Evolutionary conservation across 2,113 vertebrate genomes (phyloP).

Genomic region (Montifringilla adamsi): DNA sequence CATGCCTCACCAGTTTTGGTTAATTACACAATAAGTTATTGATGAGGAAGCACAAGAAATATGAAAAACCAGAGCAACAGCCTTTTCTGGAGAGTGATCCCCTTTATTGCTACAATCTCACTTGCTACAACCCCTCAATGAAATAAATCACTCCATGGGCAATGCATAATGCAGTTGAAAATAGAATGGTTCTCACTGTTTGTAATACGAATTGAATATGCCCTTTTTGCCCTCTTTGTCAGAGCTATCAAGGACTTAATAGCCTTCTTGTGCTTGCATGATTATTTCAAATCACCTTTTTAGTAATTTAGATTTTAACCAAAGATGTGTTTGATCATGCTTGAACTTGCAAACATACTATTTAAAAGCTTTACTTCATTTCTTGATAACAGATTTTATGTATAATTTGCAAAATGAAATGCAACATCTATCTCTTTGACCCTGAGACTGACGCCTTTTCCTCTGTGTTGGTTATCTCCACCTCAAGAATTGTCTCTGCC

Average conservation of each 20-base stretch:
- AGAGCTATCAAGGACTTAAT: neutral
- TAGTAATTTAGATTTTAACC: neutral
- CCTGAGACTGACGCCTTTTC: neutral
- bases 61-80: neutral
- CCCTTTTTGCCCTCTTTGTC: conserved; percentile 3
- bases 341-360: neutral
- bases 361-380: neutral
- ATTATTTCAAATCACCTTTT: conserved; percentile 23
- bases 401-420: neutral
- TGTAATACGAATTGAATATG: neutral
- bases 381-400: neutral
- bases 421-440: neutral
- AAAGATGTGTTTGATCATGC: neutral
- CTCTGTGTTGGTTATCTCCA: rapidly evolving
- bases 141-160: neutral
- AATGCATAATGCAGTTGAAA: neutral
- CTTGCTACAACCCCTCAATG: neutral
- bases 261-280: neutral
- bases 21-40: neutral
- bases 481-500: neutral
- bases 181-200: neutral
- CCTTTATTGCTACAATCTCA: neutral
- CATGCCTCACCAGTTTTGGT: neutral
- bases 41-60: neutral
- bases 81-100: neutral